A percentile compares a stretch with the other conserved stretches of the same genome.
Evolutionary conservation across 1,140 invertebrate species (phyloP).

Genomic region (Platyscapa corneri): DNA sequence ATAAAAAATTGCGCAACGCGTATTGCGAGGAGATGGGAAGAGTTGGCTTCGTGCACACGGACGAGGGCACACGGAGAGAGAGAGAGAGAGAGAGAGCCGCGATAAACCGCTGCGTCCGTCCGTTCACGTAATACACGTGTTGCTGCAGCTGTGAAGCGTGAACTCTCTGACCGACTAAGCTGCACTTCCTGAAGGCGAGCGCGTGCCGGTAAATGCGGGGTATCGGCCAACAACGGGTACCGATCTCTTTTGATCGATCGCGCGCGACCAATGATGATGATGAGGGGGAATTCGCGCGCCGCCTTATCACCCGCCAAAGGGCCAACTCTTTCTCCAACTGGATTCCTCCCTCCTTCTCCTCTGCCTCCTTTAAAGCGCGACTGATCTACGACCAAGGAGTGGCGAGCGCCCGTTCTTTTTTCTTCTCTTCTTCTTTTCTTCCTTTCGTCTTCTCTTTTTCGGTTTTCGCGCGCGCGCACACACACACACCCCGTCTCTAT

Average conservation of each 20-base stretch:
- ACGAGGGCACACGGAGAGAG: neutral
- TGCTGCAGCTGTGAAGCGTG: neutral
- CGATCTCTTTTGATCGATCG: slow-evolving; percentile 35
- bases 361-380: too few relatives aligned
- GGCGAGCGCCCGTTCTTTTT: neutral
- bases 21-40: neutral
- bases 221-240: slow-evolving; percentile 18
- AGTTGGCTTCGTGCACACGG: neutral
- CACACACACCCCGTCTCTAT: neutral
- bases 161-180: neutral
- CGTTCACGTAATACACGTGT: neutral
- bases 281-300: too few relatives aligned
- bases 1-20: slow-evolving; percentile 10
- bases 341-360: neutral
- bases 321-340: neutral
- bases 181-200: neutral
- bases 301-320: too few relatives aligned
- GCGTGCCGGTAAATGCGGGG: slow-evolving; percentile 34
- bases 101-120: neutral
- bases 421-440: neutral
- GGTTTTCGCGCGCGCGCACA: too few relatives aligned
- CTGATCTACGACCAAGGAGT: neutral
- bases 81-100: too few relatives aligned
- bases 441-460: too few relatives aligned
- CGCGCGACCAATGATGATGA: neutral